Base-by-base conservation (phyloP, 2,113 vertebrate species). In the Heliornis fulica region DNA sequence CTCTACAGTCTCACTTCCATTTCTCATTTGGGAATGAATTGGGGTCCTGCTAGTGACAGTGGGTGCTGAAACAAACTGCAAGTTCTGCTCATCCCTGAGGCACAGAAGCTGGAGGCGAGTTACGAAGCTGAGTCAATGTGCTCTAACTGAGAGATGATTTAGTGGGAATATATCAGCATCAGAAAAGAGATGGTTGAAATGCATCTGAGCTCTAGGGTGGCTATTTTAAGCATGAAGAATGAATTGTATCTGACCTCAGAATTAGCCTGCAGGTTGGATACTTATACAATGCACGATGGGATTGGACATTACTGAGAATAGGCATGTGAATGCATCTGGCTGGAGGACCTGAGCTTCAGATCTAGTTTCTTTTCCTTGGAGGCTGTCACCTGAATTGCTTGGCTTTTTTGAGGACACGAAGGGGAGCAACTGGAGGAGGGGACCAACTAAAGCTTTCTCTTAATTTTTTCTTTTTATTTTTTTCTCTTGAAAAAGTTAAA, bases 181-280 rank as follows among this genome's bases (percentile, higher is more conserved):
- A 83, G 59, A 70, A 85, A 85, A 86, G 31, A 23, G 41, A 46
- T 61, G 71, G 46, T 11, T 88, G 75, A 96, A 93, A 77, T 26
- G 40, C 59, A 57, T 85, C 59, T 74, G 40, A 77, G 94, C 82
- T 93, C 36, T 21, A 90, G 59, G 61, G 59, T 74, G 25, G 41
- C 61, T 90, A 85, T 82, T 95, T 94, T 95, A 92, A 92, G 71
- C 25, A 77, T 0, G 2, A 76, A 93, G 59, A 88, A 80, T 54
- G 46, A 96, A 85, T 88, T 90, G n/a, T 57, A 77, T 77, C 66
- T 94, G 59, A 92, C 59, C 79, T 88, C 40, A 80, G 70, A 95
- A 57, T 76, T 50, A 77, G 31, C 75, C 75, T 83, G 63, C 71
- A 93, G 40, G 50, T 88, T 88, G 79, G 63, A 65, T 45, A 13